Percentiles rank a stretch among this genome's conserved stretches.
Evolutionary conservation across 2,797 vertebrate genomes (phyloP).

Genomic region (Hemibagrus guttatus): DNA sequence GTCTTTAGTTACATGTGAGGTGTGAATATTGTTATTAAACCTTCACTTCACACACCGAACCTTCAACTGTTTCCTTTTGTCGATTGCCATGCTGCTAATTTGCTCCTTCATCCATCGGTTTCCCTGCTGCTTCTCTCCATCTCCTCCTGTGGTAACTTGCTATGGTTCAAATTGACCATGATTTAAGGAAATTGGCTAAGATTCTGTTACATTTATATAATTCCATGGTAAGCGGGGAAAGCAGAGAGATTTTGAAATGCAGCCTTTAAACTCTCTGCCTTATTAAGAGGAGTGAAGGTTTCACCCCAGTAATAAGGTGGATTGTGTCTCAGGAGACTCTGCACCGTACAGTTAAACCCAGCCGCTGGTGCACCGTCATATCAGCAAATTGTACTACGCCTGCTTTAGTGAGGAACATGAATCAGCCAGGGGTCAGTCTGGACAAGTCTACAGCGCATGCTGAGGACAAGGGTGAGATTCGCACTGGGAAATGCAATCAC

Average conservation of each 20-base stretch:
- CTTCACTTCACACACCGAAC: background rate
- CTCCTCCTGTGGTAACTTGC: background rate
- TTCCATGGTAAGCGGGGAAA: conserved; percentile 8
- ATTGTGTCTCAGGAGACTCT: conserved; percentile 16
- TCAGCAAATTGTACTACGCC: conserved; percentile 21
- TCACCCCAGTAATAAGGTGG: conserved; percentile 35
- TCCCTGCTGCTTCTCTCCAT: background rate
- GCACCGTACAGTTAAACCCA: conserved; percentile 29
- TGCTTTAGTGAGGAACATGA: conserved; percentile 32
- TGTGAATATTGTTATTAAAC: background rate
- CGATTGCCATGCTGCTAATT: background rate
- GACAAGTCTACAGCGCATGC: conserved; percentile 28
- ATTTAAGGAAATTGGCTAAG: conserved; percentile 24
- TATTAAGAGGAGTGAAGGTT: conserved; percentile 30
- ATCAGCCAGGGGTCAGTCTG: conserved; percentile 45
- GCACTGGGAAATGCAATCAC: conserved; percentile 45
- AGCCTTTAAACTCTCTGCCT: conserved; percentile 23
- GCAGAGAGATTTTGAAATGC: conserved; percentile 16
- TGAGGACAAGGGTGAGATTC: conserved; percentile 38
- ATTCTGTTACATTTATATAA: conserved; percentile 17
- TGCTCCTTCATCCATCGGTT: background rate
- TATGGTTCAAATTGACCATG: conserved; percentile 21
- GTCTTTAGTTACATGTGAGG: background rate
- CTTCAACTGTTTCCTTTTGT: background rate
- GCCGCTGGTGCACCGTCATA: conserved; percentile 20